Percentiles rank a stretch among this genome's conserved stretches.
Conservation (phyloP, 2,888 invertebrate genomes). For the Brachylomia viminalis region DNA sequence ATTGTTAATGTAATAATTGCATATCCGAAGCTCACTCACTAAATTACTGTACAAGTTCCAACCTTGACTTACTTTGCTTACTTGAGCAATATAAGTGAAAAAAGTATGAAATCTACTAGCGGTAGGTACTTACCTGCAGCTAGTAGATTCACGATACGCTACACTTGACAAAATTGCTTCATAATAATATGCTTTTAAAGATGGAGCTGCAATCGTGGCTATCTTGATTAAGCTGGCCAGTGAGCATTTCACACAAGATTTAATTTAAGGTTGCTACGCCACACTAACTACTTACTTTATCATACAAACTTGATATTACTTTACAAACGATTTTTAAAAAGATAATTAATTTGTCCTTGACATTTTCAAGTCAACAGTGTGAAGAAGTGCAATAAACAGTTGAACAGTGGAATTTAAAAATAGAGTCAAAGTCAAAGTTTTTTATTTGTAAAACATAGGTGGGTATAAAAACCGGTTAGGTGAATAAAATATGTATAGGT, state of each 20-base stretch:
- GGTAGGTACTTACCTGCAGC: no score
- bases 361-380: not conserved
- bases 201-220: slow-evolving; percentile 1
- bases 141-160: slow-evolving; percentile 9
- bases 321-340: not conserved
- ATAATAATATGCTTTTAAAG: slow-evolving; percentile 7
- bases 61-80: slow-evolving; percentile 38
- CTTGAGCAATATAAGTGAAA: no score
- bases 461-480: no score
- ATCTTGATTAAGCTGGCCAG: slow-evolving; percentile 27
- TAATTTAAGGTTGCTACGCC: not conserved
- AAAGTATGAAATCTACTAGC: no score
- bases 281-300: not conserved
- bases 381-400: slow-evolving; percentile 22
- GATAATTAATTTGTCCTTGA: not conserved
- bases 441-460: no score
- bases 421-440: no score
- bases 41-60: slow-evolving; percentile 1
- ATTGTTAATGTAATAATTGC: not conserved
- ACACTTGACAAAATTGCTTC: slow-evolving; percentile 26
- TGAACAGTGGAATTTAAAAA: no score
- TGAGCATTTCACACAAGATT: slow-evolving; percentile 2
- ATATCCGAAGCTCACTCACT: not conserved
- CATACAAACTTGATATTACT: not conserved
- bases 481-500: no score